Conservation (phyloP, 2,888 invertebrate genomes). For the Megastigmus dorsalis region DNA sequence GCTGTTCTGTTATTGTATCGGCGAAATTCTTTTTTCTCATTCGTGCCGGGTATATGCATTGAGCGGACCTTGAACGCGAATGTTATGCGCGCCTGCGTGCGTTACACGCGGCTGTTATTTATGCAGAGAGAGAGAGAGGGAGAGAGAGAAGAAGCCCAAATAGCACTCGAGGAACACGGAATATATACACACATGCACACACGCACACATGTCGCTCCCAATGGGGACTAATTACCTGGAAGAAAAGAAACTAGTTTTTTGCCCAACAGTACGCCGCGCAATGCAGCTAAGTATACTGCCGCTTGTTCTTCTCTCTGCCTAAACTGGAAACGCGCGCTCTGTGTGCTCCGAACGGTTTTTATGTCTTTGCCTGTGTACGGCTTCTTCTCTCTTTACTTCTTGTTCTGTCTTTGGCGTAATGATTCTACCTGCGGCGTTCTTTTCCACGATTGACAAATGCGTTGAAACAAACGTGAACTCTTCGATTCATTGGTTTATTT, state of each 20-base stretch:
- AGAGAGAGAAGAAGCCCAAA: too few species aligned
- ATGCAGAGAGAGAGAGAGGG: neutral
- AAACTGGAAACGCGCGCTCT: neutral
- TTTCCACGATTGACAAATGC: neutral
- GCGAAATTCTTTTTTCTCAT: constrained; percentile 1
- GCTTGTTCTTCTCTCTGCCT: neutral
- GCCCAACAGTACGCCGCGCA: neutral
- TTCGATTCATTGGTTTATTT: neutral
- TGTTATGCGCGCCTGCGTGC: neutral
- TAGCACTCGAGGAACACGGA: neutral
- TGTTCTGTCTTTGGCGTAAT: neutral
- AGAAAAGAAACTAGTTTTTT: constrained; percentile 29
- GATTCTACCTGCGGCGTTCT: neutral
- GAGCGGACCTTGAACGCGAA: neutral
- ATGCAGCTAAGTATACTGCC: neutral
- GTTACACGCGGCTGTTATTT: constrained; percentile 6
- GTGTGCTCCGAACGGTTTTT: neutral
- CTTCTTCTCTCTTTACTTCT: neutral
- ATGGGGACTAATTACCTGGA: constrained; percentile 11
- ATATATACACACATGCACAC: neutral
- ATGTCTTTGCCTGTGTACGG: neutral
- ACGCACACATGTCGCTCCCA: neutral
- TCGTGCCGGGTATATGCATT: neutral
- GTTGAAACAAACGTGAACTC: neutral
- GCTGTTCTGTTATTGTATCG: neutral